Conservation (phyloP, 92 coral and sea anemone species). For the Siderastrea siderea region DNA sequence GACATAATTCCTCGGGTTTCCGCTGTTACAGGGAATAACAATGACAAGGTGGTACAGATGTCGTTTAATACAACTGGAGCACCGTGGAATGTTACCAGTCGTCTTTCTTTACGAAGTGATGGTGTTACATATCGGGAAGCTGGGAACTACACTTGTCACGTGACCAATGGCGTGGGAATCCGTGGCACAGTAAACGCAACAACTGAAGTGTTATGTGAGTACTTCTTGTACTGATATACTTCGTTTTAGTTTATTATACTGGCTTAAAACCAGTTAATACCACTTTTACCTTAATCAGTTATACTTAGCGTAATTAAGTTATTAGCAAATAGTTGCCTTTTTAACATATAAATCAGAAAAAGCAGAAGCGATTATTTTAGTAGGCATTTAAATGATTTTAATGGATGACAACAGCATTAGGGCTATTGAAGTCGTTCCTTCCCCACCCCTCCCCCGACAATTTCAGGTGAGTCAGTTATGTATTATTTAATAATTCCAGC, state of each 20-base stretch:
- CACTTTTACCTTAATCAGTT: no score
- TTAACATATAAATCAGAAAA: no score
- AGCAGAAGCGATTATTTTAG: background rate
- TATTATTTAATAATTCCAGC: no score
- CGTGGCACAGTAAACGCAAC: background rate
- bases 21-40: background rate
- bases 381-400: no score
- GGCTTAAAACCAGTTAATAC: background rate
- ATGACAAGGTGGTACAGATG: slow-evolving; percentile 6
- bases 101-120: slow-evolving; percentile 54
- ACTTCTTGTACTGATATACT: background rate
- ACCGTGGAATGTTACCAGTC: slow-evolving; percentile 48
- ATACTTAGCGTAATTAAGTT: no score
- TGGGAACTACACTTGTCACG: slow-evolving; percentile 78
- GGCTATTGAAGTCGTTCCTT: no score
- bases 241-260: no score
- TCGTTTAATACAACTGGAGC: background rate
- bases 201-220: slow-evolving; percentile 73
- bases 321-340: no score
- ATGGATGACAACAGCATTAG: no score
- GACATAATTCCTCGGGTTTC: background rate
- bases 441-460: no score
- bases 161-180: slow-evolving; percentile 30
- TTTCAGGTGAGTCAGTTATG: no score
- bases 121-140: slow-evolving; percentile 64